Percentiles rank a stretch among this genome's conserved stretches.
Evolutionary conservation across 2,113 vertebrate genomes (phyloP).

Genomic region (Antigone vipio): DNA sequence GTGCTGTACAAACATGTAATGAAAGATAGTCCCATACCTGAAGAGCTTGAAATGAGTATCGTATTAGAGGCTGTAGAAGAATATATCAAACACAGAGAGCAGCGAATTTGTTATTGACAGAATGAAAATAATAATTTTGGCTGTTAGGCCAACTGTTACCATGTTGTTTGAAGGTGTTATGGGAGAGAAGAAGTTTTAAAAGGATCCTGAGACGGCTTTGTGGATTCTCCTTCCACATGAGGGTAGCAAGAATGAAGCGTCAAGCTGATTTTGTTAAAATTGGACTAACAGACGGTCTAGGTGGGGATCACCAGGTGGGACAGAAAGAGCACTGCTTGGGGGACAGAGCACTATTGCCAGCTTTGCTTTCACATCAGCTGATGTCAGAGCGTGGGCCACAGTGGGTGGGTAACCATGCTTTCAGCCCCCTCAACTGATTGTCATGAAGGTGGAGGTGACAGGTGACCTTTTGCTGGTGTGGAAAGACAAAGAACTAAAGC

Average conservation of each 20-base stretch:
- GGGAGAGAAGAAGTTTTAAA: not conserved
- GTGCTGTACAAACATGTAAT: not conserved
- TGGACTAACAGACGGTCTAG: not conserved
- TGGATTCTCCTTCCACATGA: not conserved
- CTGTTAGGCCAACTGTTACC: not conserved
- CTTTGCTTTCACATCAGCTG: not conserved
- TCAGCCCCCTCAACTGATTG: not conserved
- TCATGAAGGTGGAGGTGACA: not conserved
- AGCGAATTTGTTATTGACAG: not conserved
- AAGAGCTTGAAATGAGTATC: not conserved
- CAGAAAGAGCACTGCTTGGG: not conserved
- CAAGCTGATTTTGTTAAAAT: not conserved
- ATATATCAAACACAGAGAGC: not conserved
- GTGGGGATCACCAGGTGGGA: not conserved
- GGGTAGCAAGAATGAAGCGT: not conserved
- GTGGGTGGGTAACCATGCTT: not conserved
- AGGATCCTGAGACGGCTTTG: not conserved
- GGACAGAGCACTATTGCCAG: not conserved
- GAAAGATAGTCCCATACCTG: not conserved
- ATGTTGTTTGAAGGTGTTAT: not conserved
- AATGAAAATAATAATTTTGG: not conserved
- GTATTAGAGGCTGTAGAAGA: not conserved
- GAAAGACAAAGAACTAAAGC: not conserved
- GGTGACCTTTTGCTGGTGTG: not conserved
- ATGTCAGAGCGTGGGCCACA: not conserved